A percentile compares a stretch with the other conserved stretches of the same genome.
Conservation (phyloP, 1,140 invertebrate genomes). For the Aleiodes sp. region DNA sequence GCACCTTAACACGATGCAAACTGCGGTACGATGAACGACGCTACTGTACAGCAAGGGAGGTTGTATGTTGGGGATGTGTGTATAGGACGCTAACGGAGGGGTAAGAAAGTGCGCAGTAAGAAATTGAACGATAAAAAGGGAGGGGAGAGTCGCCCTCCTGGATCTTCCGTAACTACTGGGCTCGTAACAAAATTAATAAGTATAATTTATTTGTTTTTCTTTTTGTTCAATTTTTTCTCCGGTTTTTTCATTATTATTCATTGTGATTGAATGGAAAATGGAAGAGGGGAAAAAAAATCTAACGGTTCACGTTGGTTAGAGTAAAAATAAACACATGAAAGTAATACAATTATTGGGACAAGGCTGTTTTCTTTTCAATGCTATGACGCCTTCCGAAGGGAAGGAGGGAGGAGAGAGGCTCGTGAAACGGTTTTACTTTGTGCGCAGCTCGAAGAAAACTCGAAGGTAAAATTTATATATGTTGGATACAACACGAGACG, state of each 20-base stretch:
- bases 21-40: constrained; percentile 39
- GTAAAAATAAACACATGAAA: background rate
- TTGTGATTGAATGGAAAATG: no score
- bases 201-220: background rate
- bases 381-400: constrained; percentile 1
- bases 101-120: constrained; percentile 61
- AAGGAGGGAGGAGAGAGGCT: no score
- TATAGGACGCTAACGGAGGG: constrained; percentile 44
- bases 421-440: background rate
- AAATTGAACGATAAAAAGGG: constrained; percentile 44
- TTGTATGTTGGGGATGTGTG: constrained; percentile 31
- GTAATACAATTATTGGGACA: constrained; percentile 16
- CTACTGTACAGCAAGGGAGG: constrained; percentile 31
- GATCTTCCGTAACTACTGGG: constrained; percentile 30
- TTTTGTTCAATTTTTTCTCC: constrained; percentile 32
- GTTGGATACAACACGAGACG: background rate
- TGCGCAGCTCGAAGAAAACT: constrained; percentile 9
- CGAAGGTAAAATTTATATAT: background rate
- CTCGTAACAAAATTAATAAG: constrained; percentile 3
- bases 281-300: constrained; percentile 32
- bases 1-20: constrained; percentile 50
- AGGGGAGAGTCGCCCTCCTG: constrained; percentile 40
- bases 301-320: constrained; percentile 18
- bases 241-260: no score
- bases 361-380: background rate